phyloP scores from a whole-genome alignment of 2,113 vertebrate species.

The Scopus umbretta region DNA sequence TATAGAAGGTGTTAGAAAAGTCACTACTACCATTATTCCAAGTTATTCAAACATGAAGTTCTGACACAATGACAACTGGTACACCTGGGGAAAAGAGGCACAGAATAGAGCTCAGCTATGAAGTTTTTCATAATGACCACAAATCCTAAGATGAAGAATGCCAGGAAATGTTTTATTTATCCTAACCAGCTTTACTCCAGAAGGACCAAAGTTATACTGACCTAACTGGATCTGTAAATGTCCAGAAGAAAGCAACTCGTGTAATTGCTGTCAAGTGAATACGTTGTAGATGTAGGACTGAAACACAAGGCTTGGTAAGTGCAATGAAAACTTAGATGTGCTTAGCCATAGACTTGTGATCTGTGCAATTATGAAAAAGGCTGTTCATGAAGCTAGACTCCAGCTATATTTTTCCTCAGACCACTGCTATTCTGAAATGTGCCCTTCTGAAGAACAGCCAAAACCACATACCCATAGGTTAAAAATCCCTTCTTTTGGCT shows the following conservation, averaged over 20 bases:
- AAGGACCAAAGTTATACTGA: neutral
- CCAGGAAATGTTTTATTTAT: neutral
- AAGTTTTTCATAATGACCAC: neutral
- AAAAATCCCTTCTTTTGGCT: neutral
- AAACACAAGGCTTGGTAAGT: neutral
- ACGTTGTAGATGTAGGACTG: neutral
- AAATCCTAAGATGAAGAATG: neutral
- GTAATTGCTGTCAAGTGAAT: neutral
- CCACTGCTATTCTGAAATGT: neutral
- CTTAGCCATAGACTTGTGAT: neutral
- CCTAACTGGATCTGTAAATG: neutral
- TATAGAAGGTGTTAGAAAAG: neutral
- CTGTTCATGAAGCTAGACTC: neutral
- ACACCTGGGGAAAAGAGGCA: neutral
- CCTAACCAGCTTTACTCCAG: neutral
- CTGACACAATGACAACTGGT: neutral
- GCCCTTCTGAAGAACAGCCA: neutral
- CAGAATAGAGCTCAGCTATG: neutral
- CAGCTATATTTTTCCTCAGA: neutral
- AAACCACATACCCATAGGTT: neutral
- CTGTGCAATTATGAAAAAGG: neutral
- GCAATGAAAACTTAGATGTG: neutral
- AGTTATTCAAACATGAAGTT: neutral
- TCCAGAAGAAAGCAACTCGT: neutral
- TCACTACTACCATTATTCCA: neutral